Evolutionary conservation across 2,888 invertebrate species (phyloP), one percentile per base, ranked within the genome.

Genomic region (Clepsis dumicolana): DNA sequence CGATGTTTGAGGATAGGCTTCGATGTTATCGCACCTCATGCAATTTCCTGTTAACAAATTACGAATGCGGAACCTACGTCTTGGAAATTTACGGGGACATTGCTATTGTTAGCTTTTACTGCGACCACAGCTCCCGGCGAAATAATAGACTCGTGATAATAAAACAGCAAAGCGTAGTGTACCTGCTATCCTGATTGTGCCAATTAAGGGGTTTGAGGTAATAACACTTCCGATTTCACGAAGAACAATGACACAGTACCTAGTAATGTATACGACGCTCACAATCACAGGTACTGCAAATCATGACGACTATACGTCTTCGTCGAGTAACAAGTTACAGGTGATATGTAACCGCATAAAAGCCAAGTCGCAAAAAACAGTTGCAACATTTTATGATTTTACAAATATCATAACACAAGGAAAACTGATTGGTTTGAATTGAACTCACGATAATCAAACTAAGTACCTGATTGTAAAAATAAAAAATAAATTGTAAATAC

Each of bases 1-100:
- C 75, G 73, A 72, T 77, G 76, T 76, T 74, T 74, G 74, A 75
- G 72, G 73, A 73, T 61, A 69, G 71, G 52, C 53, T 68, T 53
- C 35, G 70, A 65, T 69, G 64, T 41, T 63, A 68, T 68, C 63
- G 64, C 41, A 25, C 52, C 67, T 52, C 63, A 16, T 64, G 64
- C 68, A 68, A 68, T 68, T 68, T 68, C 63, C 68, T 68, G 68
- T 68, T 68, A 68, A 64, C 68, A 59, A 68, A 68, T 68, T 68
- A 64, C 67, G 56, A 62, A 66, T 62, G 57, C 67, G 67, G 62
- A 56, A 67, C 63, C 63, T 67, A 63, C 57, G 68, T 68, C 68
- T 68, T 68, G 68, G 64, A 68, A 68, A 68, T 68, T 68, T 68
- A 68, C 68, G 68, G 68, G 64, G 68, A 68, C 68, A 53, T 52